Base-by-base conservation (phyloP, 1,140 invertebrate species). In the Zaprionus ghesquierei region DNA sequence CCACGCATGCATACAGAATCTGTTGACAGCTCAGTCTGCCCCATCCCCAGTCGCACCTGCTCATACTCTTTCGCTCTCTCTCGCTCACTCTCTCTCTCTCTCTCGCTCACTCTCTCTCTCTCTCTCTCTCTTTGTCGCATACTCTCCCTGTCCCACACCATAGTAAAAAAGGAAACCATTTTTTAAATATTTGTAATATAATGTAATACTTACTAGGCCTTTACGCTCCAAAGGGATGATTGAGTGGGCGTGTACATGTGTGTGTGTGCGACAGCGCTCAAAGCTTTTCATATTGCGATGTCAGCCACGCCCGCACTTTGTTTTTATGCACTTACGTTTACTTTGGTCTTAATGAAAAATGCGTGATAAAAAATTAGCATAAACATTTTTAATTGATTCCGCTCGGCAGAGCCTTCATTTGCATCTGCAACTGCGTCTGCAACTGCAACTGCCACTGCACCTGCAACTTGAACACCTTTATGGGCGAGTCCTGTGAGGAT, bases 181-280 rank as follows among this genome's bases (percentile, higher is more conserved):
- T 79, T 82, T 78, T 75, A 82, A 84, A 84, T 79, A 81, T 82
- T 84, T 77, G 75, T 85, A 84, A 82, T 79, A 82, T 82, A 84
- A 84, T 84, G 76, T 84, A 79, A 76, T 75, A 70, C 72, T 75
- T 73, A 73, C 50, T 73, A 69, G 64, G 63, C 69, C 29, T 72
- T 38, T 51, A 41, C 44, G 62, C 31, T 61, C 58, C 31, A 33
- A 38, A 58, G 44, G 25, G 27, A 13, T 50, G 56, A 25, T 12
- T 49, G 51, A 20, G 15, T 22, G 41, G 12, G 35, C 10, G 41
- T 33, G 38, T 20, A 22, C 12, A 41, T 49, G 38, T 10, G 15
- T 9, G n/a, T 12, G 56, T n/a, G 50, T 51, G 56, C 5, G 31
- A 23, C 13, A 35, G 53, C 27, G 20, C 70, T 63, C 54, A 73